Evolutionary conservation across 1,140 invertebrate species (phyloP), one percentile per base, ranked within the genome.

Genomic region (Brachionus rubens): DNA sequence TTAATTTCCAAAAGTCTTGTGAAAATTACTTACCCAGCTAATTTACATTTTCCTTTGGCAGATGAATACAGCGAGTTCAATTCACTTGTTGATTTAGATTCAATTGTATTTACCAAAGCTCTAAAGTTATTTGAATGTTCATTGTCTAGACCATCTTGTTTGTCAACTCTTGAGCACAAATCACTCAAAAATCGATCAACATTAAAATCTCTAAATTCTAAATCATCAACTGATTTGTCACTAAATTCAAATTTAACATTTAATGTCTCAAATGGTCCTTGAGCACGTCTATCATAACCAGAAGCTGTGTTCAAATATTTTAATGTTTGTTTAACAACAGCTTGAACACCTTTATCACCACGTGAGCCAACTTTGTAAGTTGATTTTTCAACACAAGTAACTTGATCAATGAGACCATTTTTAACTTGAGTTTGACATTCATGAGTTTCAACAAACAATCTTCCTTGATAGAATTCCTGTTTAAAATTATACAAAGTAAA

Each of bases 391-490:
- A 40, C 50, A 54, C 68, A 72, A 19, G 9, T 41, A 21, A 72
- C 68, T 50, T 72, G 30, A 10, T 72, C 10, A 72, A 72, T 48
- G 36, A 48, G 36, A 16, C 68, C 46, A 41, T 50, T 30, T 24
- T 50, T 50, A 40, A 50, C 46, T 54, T 50, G 30, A 3, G 21
- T 40, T 14, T 48, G 10, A 41, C 68, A 72, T 28, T 72, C 33
- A 24, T 50, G 21, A 40, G 46, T 50, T 24, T 72, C 68, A 47
- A 72, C 50, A 54, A 72, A 72, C 28, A 72, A 50, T 50, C 68
- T 48, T 21, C 43, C 68, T 41, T 72, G 68, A 41, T 52, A 72
- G 24, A 72, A 72, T 54, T 72, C 68, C n/a, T n/a, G n/a, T n/a
- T n/a, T n/a, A n/a, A n/a, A n/a, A n/a, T n/a, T n/a, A n/a, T n/a